A percentile compares a stretch with the other conserved stretches of the same genome.
These are phyloP conservation scores for Stomatorhinus ivindoensis DNA, from an alignment of 2,113 vertebrate genomes.

Conservation along the genomic window DNA sequence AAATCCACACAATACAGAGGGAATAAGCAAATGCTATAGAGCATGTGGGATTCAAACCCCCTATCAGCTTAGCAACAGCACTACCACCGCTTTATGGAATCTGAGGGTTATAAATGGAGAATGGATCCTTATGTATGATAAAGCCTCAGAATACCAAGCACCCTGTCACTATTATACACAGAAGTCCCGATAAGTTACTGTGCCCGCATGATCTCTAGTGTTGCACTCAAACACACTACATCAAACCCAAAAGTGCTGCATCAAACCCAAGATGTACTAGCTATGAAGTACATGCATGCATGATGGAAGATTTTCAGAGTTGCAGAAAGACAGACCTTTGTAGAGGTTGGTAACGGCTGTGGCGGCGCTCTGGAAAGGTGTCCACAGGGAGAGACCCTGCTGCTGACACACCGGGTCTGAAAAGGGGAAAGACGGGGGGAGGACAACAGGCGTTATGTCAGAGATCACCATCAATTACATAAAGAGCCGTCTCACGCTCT, in stretches of 20 bases:
- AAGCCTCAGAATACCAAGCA: neutral
- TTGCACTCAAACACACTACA: neutral
- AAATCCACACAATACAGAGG: neutral
- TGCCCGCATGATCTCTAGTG: neutral
- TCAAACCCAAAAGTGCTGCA: neutral
- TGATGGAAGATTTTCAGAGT: neutral
- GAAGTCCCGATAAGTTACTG: neutral
- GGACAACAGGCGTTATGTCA: slow-evolving; percentile 5
- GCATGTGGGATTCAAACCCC: neutral
- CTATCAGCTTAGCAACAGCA: neutral
- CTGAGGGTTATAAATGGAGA: neutral
- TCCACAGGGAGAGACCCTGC: slow-evolving; percentile 94
- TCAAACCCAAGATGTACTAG: neutral
- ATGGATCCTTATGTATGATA: neutral
- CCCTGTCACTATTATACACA: neutral
- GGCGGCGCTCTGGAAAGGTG: slow-evolving; percentile 95
- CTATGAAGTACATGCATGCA: neutral
- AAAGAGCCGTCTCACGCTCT: neutral
- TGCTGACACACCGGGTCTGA: slow-evolving; percentile 96
- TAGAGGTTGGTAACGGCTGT: slow-evolving; percentile 97
- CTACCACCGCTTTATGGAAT: neutral
- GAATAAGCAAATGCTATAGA: neutral
- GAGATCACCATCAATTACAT: neutral
- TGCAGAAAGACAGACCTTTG: slow-evolving; percentile 66
- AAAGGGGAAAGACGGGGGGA: slow-evolving; percentile 20